These are phyloP conservation scores for Tipula lateralis DNA, from an alignment of 2,888 invertebrate species.

Conservation along the genomic window DNA sequence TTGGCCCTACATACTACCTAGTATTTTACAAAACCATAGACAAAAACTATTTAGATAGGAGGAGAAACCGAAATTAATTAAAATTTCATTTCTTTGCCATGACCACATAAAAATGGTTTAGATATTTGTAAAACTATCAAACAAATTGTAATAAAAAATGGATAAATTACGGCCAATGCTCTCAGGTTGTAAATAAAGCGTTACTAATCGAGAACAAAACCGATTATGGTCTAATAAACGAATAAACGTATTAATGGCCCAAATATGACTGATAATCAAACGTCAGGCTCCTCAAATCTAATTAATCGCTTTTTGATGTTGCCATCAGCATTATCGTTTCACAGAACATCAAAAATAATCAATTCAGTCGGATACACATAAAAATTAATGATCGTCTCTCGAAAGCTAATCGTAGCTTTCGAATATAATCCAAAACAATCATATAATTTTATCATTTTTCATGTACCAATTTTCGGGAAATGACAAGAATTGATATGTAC, in stretches of 20 bases:
- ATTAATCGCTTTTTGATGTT: background rate
- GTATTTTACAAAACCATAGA: background rate
- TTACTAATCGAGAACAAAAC: background rate
- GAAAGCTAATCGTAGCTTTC: no score
- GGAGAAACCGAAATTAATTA: constrained; percentile 3
- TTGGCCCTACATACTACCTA: background rate
- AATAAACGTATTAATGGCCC: background rate
- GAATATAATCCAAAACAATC: background rate
- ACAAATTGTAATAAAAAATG: background rate
- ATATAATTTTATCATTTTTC: background rate
- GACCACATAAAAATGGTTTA: background rate
- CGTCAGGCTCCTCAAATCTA: background rate
- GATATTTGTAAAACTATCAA: background rate
- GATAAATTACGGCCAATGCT: background rate
- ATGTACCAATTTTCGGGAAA: background rate
- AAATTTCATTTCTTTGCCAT: background rate
- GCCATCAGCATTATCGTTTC: no score
- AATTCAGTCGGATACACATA: background rate
- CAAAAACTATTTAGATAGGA: background rate
- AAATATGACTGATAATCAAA: background rate
- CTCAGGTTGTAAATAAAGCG: background rate
- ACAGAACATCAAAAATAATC: background rate
- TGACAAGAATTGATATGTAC: background rate
- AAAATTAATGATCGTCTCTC: background rate
- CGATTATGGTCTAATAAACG: background rate